A percentile compares a stretch with the other conserved stretches of the same genome.
Evolutionary conservation across 2,888 invertebrate genomes (phyloP).

Genomic region (Clitarchus hookeri): DNA sequence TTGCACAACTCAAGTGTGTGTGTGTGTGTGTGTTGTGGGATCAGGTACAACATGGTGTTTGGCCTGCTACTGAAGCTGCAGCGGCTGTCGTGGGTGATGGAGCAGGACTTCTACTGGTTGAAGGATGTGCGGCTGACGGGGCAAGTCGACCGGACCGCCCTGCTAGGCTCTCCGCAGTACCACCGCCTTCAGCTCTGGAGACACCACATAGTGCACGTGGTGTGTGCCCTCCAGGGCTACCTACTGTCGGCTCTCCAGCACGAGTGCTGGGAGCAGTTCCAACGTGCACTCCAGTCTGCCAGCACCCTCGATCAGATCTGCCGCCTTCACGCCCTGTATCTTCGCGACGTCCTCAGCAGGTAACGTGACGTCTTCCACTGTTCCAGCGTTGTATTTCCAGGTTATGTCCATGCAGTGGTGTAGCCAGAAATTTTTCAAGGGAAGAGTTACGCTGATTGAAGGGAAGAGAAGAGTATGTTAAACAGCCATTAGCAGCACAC

Average conservation of each 20-base stretch:
- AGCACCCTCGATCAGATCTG: constrained; percentile 74
- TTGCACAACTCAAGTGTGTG: too few species aligned
- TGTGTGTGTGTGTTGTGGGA: neutral
- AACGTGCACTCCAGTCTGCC: constrained; percentile 67
- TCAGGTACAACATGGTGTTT: constrained; percentile 57
- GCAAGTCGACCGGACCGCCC: neutral
- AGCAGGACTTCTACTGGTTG: constrained; percentile 50
- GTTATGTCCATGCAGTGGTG: too few species aligned
- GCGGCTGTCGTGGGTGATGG: constrained; percentile 75
- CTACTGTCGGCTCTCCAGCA: constrained; percentile 76
- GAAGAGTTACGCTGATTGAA: too few species aligned
- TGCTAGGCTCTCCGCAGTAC: constrained; percentile 63
- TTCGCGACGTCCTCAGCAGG: constrained; percentile 74
- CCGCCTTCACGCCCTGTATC: constrained; percentile 70
- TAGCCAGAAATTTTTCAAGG: too few species aligned
- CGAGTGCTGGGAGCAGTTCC: constrained; percentile 74
- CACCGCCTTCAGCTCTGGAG: constrained; percentile 69
- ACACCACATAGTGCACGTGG: constrained; percentile 76
- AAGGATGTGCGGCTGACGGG: constrained; percentile 26
- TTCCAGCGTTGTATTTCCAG: neutral
- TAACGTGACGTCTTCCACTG: constrained; percentile 46
- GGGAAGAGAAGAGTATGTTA: too few species aligned
- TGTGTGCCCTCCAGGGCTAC: constrained; percentile 76
- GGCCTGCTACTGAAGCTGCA: constrained; percentile 75
- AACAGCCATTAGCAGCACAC: too few species aligned